These are phyloP conservation scores for Apamea anceps DNA, from an alignment of 2,888 invertebrate genomes.

Conservation along the genomic window DNA sequence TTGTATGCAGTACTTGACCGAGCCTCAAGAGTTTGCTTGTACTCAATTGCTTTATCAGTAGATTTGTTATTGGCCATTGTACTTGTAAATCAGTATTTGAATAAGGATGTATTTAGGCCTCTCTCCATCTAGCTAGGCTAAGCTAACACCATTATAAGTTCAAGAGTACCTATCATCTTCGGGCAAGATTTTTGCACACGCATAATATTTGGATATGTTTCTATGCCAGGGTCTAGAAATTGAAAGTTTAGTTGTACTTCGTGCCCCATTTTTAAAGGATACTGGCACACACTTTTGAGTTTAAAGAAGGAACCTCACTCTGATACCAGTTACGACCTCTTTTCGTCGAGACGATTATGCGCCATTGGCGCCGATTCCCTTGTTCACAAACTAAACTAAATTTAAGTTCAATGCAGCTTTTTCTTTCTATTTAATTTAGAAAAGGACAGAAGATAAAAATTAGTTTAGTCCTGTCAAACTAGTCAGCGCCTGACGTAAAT, in stretches of 20 bases:
- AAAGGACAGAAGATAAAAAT: too few relatives aligned
- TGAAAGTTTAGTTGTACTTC: neutral
- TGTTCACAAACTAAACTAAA: too few relatives aligned
- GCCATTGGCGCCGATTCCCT: too few relatives aligned
- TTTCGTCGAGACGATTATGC: neutral
- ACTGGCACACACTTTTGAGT: fast-evolving
- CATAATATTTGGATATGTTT: neutral
- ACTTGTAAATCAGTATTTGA: slow-evolving; percentile 20
- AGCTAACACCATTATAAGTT: neutral
- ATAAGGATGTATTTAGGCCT: slow-evolving; percentile 13
- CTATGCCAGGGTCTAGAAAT: neutral
- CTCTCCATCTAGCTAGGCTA: slow-evolving; percentile 2
- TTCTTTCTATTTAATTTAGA: too few relatives aligned
- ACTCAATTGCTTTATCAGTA: slow-evolving; percentile 25
- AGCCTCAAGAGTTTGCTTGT: slow-evolving; percentile 25
- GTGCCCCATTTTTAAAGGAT: neutral
- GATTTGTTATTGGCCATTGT: slow-evolving; percentile 30
- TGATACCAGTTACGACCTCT: neutral
- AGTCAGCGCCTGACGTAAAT: too few relatives aligned
- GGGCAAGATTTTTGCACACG: neutral
- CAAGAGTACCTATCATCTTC: neutral
- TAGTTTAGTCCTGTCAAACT: too few relatives aligned
- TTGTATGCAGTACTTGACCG: slow-evolving; percentile 44
- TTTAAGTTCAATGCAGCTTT: too few relatives aligned
- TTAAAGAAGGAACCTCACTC: neutral